Conservation (phyloP, 2,888 invertebrate species). For the Eupithecia dodoneata region DNA sequence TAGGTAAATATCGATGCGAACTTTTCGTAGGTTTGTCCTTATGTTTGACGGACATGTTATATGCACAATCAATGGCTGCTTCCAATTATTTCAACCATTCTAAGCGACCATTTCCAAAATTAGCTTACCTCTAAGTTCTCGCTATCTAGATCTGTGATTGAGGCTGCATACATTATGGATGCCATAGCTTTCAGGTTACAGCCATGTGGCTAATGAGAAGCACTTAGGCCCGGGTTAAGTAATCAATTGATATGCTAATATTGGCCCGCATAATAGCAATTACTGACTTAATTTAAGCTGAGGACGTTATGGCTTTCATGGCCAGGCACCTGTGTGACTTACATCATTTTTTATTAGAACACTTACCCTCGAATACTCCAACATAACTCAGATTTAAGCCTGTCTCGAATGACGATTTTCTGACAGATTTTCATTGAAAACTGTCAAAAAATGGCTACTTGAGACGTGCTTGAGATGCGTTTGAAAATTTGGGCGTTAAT, state of each 20-base stretch:
- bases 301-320: conserved; percentile 10
- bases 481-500: background rate
- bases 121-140: background rate
- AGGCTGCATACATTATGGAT: conserved; percentile 21
- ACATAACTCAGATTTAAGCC: too few species aligned
- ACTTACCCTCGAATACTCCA: background rate
- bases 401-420: too few species aligned
- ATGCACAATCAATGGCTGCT: background rate
- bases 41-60: background rate
- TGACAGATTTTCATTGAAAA: too few species aligned
- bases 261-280: conserved; percentile 51
- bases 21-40: background rate
- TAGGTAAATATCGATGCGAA: background rate
- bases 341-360: background rate
- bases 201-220: conserved; percentile 41
- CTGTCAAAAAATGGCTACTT: too few species aligned
- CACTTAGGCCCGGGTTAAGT: conserved; percentile 43
- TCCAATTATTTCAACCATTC: background rate
- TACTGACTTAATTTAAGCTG: conserved; percentile 43
- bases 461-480: too few species aligned
- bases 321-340: conserved; percentile 11
- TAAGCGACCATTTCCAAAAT: background rate
- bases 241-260: conserved; percentile 54
- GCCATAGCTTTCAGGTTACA: conserved; percentile 32
- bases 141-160: conserved; percentile 7